phyloP scores from a whole-genome alignment of 1,140 invertebrate species.

The Proales similis region DNA sequence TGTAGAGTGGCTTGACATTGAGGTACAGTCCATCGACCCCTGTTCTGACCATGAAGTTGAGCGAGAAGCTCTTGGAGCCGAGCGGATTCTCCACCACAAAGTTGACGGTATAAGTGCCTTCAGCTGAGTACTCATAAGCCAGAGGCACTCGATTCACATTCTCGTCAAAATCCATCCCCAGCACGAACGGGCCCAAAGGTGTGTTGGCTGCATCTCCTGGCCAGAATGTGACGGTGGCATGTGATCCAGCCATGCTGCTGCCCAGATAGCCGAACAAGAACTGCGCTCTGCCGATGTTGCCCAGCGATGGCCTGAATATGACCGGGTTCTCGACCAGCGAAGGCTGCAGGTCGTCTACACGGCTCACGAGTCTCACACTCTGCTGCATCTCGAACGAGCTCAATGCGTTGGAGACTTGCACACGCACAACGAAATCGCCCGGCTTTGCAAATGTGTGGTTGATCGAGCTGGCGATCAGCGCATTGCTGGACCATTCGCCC shows the following conservation, averaged over 20 bases:
- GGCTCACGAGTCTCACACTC: not conserved
- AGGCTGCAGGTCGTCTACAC: conserved; percentile 25
- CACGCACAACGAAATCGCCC: conserved; percentile 11
- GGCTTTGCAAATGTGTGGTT: conserved; percentile 4
- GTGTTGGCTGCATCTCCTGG: conserved; percentile 23
- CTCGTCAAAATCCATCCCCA: conserved; percentile 27
- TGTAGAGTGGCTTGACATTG: conserved; percentile 2
- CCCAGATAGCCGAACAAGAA: conserved; percentile 17
- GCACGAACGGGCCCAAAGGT: conserved; percentile 17
- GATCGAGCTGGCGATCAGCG: no score
- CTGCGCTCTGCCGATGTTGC: conserved; percentile 1
- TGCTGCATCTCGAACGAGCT: not conserved
- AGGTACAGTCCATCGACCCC: conserved; percentile 24
- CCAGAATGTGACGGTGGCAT: conserved; percentile 28
- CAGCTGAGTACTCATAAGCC: conserved; percentile 10
- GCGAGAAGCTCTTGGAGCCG: conserved; percentile 4
- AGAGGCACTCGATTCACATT: not conserved
- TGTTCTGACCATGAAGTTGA: conserved; percentile 5
- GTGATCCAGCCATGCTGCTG: conserved; percentile 12
- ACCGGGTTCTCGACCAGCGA: conserved; percentile 19
- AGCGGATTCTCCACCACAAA: conserved; percentile 33
- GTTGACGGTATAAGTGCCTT: conserved; percentile 3
- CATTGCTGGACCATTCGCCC: conserved; percentile 25
- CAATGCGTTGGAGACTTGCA: conserved; percentile 11
- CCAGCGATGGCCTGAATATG: not conserved